A percentile compares a stretch with the other conserved stretches of the same genome.
These are phyloP conservation scores for Donacobius atricapilla DNA, from an alignment of 2,113 vertebrate genomes.

Conservation along the genomic window DNA sequence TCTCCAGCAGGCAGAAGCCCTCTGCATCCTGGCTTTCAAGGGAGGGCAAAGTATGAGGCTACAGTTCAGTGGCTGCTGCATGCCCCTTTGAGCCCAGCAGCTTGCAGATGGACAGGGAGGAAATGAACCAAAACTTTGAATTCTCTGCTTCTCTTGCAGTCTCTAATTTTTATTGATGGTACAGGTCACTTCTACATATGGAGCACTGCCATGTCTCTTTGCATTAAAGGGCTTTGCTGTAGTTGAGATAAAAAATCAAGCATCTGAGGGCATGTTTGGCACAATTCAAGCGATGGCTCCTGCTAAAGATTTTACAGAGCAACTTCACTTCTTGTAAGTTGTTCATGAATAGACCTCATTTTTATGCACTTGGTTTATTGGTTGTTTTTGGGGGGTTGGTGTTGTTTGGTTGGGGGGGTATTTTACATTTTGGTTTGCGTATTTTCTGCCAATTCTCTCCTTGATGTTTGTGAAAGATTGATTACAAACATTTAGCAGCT, in stretches of 20 bases:
- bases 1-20: background rate
- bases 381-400: background rate
- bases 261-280: background rate
- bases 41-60: fast-evolving
- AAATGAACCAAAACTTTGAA: background rate
- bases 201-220: background rate
- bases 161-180: background rate
- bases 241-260: background rate
- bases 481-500: background rate
- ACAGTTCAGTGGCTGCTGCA: background rate
- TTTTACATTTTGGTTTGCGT: background rate
- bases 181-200: background rate
- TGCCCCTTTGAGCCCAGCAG: background rate
- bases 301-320: background rate
- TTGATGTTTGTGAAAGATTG: background rate
- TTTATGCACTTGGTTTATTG: background rate
- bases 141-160: background rate
- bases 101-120: background rate
- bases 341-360: background rate
- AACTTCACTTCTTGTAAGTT: background rate
- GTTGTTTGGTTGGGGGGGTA: fast-evolving
- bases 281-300: background rate
- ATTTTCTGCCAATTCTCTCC: background rate
- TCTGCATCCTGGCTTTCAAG: background rate
- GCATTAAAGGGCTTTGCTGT: background rate